Evolutionary conservation across 2,113 vertebrate species (phyloP), one percentile per base, ranked within the genome.

Genomic region (Sinocyclocheilus rhinocerous): DNA sequence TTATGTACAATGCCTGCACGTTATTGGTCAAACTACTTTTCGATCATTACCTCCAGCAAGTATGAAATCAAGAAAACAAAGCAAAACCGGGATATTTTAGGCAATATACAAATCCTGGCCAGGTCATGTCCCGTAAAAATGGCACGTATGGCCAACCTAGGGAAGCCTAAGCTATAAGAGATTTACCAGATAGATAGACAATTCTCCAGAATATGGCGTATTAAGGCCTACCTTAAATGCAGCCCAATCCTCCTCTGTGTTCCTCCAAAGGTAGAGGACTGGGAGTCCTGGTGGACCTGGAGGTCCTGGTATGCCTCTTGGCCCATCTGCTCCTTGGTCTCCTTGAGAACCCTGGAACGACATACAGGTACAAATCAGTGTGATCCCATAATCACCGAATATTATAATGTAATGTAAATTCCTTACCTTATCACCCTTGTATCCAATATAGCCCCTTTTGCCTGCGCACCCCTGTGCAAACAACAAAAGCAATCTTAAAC

Each of bases 361-460:
- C 1, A 83, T 84, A 63, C 57, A 72, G 16, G 82, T n/a, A 69
- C 59, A 36, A 59, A 12, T 63, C 8, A 77, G 55, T 57, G n/a
- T 73, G 8, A 2, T 61, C 0, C 22, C n/a, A 78, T 24, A 22
- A 39, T 82, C 24, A 81, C 61, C 65, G 6, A 63, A 59, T 10
- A 36, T 18, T 65, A 3, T 36, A 42, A 50, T 29, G 8, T 75
- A 18, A 36, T 4, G 12, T 81, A 63, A 61, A 36, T 42, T 15
- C n/a, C 94, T 93, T 90, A 96, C 96, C 93, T 95, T 95, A 83
- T 96, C 94, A 79, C 96, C 96, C 90, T 96, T 96, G 61, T 94
- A 92, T 72, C 96, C 96, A 87, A 88, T 24, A 79, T 90, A 91
- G 2, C 96, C 96, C 29, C 93, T 91, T 84, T 86, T 93, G 52